phyloP scores from a whole-genome alignment of 2,113 vertebrate genomes.

The Tenebrosternarchus preto region DNA sequence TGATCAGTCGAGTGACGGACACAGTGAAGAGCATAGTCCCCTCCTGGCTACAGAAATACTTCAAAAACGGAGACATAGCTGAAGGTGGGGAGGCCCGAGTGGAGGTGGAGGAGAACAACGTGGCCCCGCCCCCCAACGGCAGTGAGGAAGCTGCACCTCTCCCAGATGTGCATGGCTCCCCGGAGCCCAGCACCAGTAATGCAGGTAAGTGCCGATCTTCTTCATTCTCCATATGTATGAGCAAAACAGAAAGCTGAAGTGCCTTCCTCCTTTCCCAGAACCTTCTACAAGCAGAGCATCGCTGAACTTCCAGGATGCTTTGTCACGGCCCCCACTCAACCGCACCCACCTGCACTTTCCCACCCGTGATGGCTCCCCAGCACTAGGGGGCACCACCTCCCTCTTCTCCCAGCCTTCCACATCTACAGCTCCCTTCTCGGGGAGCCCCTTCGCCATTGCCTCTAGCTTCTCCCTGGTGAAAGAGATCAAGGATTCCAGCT shows the following conservation, averaged over 20 bases:
- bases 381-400: constrained; percentile 59
- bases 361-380: constrained; percentile 80
- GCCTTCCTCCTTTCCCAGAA: constrained; percentile 66
- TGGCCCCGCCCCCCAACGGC: constrained; percentile 72
- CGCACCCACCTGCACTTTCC: constrained; percentile 87
- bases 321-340: constrained; percentile 91
- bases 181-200: constrained; percentile 84
- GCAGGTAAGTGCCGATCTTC: constrained; percentile 71
- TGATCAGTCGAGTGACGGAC: constrained; percentile 93
- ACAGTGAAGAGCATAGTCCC: constrained; percentile 97
- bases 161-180: constrained; percentile 79
- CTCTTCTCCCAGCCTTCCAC: constrained; percentile 87
- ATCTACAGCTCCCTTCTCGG: constrained; percentile 79
- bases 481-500: constrained; percentile 98
- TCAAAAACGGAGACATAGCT: constrained; percentile 82
- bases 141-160: constrained; percentile 73
- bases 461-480: constrained; percentile 87
- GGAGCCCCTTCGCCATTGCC: constrained; percentile 78
- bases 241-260: not conserved
- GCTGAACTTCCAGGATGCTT: constrained; percentile 85
- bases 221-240: not conserved
- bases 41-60: constrained; percentile 93
- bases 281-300: constrained; percentile 87
- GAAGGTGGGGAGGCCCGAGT: constrained; percentile 57
- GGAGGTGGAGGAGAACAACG: constrained; percentile 64